Evolutionary conservation across 2,113 vertebrate species (phyloP).

Genomic region (Pedionomus torquatus): DNA sequence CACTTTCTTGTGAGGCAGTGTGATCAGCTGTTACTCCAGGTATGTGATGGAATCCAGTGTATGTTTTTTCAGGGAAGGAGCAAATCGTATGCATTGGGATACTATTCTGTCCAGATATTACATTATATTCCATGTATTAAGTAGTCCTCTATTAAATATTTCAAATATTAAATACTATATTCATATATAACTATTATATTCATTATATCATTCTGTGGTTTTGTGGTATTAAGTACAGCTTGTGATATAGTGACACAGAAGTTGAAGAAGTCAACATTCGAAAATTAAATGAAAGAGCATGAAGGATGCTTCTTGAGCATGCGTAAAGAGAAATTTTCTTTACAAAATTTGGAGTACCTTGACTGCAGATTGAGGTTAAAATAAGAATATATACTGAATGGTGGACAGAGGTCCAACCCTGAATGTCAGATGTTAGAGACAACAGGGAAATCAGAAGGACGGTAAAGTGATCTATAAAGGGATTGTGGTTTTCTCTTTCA

Average conservation of each 20-base stretch:
- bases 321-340: neutral
- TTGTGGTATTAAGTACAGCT: neutral
- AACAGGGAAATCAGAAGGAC: neutral
- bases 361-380: neutral
- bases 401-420: neutral
- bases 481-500: neutral
- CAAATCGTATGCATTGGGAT: neutral
- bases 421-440: neutral
- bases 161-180: too few species aligned
- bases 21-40: neutral
- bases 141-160: too few species aligned
- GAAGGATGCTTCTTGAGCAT: rapidly evolving
- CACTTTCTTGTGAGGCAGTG: neutral
- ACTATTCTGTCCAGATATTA: too few species aligned
- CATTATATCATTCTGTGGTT: too few species aligned
- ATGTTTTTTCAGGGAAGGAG: neutral
- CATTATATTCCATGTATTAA: too few species aligned
- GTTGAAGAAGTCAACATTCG: neutral
- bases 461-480: neutral
- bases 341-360: neutral
- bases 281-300: neutral
- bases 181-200: too few species aligned
- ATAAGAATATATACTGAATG: neutral
- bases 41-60: too few species aligned
- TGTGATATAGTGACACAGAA: neutral